Evolutionary conservation across 2,113 vertebrate genomes (phyloP), one percentile per base, ranked within the genome.

Genomic region (Cyprinodon brontotheroides): DNA sequence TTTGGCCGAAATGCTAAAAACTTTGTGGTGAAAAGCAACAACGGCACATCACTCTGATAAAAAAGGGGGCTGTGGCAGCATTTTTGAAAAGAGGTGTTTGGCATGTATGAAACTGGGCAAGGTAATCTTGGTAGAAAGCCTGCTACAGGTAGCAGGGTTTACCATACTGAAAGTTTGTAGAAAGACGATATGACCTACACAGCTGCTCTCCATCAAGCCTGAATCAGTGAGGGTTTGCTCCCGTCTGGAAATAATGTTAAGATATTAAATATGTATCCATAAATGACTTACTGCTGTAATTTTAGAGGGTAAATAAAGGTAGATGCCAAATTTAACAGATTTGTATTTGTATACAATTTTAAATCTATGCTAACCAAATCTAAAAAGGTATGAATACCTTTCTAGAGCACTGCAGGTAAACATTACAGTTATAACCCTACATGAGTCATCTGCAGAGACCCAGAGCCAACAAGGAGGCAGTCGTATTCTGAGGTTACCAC

Each of bases 401-500:
- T 75, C 14, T 37, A 79, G 71, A 73, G 53, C 17, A 48, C 63
- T 57, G 62, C 73, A 81, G 70, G 48, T 62, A 72, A 82, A 47
- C 72, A 78, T 77, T 75, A 78, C 68, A 45, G 75, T 73, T 72
- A 89, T 82, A 22, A 75, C 13, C 67, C 59, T 22, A 61, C 72
- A 87, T 77, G 66, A 80, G 43, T 43, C 77, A 66, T 57, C 63
- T 59, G 71, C 13, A 4, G 29, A 84, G 61, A 83, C 80, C 77
- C 68, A 74, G 66, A 61, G 70, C 72, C 59, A 83, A 72, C 17
- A 69, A 48, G 66, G 66, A 80, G 50, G 64, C 79, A 80, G 74
- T 69, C 48, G 80, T 82, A 89, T 84, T 65, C 76, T 81, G 53
- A 69, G 61, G 65, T 77, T 75, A 79, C 70, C 75, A 78, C 68